Conservation (phyloP, 2,888 invertebrate species). For the Malthinus seriepunctatus region DNA sequence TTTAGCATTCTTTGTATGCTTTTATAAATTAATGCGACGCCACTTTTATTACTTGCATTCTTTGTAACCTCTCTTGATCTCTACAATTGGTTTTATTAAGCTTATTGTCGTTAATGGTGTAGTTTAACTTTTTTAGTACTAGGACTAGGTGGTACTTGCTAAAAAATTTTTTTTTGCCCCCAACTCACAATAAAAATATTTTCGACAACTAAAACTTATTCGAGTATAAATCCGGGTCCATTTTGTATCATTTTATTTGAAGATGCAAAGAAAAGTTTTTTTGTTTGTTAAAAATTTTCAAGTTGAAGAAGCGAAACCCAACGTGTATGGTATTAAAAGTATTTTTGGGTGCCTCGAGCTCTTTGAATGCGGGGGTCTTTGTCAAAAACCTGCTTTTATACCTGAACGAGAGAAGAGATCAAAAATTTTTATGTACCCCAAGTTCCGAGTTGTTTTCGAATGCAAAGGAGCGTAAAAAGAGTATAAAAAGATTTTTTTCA, state of each 20-base stretch:
- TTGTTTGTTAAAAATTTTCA: constrained; percentile 30
- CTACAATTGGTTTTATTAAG: constrained; percentile 47
- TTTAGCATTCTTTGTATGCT: background rate
- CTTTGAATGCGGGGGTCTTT: constrained; percentile 24
- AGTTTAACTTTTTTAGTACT: constrained; percentile 32
- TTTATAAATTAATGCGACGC: constrained; percentile 45
- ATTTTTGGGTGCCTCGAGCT: constrained; percentile 22
- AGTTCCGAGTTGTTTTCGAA: constrained; percentile 8
- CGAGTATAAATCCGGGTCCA: background rate
- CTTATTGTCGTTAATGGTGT: constrained; percentile 42
- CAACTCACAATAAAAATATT: background rate
- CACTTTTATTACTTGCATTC: constrained; percentile 50
- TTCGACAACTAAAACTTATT: background rate
- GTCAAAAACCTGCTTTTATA: constrained; percentile 24
- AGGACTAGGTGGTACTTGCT: constrained; percentile 38
- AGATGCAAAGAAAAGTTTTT: constrained; percentile 25
- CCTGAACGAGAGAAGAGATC: constrained; percentile 20
- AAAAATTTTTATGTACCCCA: constrained; percentile 4
- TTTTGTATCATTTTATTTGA: constrained; percentile 20
- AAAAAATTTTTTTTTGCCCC: background rate
- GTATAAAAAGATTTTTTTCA: constrained; percentile 19
- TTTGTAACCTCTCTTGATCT: constrained; percentile 48
- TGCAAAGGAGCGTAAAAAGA: constrained; percentile 26
- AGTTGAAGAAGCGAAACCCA: constrained; percentile 17
- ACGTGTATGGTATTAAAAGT: constrained; percentile 22